These are phyloP conservation scores for Puffinus mauretanicus DNA, from an alignment of 2,113 vertebrate species.

Conservation along the genomic window DNA sequence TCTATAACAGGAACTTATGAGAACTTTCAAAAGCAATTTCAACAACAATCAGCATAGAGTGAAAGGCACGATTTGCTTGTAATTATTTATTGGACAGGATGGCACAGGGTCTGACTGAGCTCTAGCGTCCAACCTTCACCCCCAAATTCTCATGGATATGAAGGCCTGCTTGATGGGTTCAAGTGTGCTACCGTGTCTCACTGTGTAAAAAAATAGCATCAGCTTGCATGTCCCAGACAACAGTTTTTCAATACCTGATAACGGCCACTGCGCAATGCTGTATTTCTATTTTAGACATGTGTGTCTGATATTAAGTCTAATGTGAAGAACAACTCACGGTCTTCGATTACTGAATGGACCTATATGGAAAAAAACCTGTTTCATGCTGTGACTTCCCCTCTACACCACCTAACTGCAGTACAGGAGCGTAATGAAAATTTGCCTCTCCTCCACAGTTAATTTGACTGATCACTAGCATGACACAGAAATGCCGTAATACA, in stretches of 20 bases:
- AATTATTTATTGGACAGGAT: slow-evolving; percentile 85
- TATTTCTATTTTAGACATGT: background rate
- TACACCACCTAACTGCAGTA: background rate
- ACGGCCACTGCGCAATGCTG: background rate
- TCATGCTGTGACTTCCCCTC: background rate
- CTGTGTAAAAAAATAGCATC: background rate
- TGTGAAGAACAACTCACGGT: background rate
- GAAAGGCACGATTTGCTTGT: slow-evolving; percentile 82
- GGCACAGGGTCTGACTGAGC: slow-evolving; percentile 68
- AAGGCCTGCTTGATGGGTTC: background rate
- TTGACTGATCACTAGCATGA: background rate
- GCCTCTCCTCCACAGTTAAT: background rate
- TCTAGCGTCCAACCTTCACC: slow-evolving; percentile 67
- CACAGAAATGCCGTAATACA: background rate
- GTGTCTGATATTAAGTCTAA: background rate
- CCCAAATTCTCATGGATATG: slow-evolving; percentile 49
- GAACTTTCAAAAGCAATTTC: slow-evolving; percentile 92
- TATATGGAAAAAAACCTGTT: background rate
- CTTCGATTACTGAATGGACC: background rate
- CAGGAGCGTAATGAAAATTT: background rate
- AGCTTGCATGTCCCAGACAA: background rate
- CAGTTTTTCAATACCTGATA: background rate
- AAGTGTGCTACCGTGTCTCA: background rate
- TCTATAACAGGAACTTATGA: slow-evolving; percentile 93
- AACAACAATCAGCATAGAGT: slow-evolving; percentile 86